Conservation (phyloP, 2,888 invertebrate genomes). For the Lysandra bellargus region DNA sequence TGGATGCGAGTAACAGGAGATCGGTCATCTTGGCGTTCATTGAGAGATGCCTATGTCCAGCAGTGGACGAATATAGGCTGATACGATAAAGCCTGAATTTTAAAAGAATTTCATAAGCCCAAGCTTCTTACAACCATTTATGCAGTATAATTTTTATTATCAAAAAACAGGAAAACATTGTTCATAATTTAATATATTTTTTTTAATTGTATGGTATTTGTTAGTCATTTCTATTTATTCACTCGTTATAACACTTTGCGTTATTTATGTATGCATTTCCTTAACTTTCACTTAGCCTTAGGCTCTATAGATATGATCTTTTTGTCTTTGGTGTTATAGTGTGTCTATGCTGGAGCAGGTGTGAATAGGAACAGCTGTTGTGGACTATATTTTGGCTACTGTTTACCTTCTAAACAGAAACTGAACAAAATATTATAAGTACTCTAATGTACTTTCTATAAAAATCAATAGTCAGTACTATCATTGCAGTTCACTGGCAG, state of each 20-base stretch:
- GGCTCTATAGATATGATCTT: background rate
- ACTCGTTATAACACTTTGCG: background rate
- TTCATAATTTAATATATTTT: too few species aligned
- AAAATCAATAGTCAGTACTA: background rate
- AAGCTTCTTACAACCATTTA: too few species aligned
- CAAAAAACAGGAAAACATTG: too few species aligned
- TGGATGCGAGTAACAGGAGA: too few species aligned
- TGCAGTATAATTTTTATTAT: too few species aligned
- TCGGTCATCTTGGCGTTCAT: too few species aligned
- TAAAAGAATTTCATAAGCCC: too few species aligned
- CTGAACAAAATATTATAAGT: background rate
- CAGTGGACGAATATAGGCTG: too few species aligned
- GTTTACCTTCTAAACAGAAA: background rate
- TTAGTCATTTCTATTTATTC: too few species aligned
- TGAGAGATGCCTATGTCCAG: too few species aligned
- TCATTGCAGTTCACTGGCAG: background rate
- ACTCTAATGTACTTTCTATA: background rate
- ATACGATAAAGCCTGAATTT: too few species aligned
- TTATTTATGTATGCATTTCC: background rate
- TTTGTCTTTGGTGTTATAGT: background rate
- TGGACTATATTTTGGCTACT: background rate
- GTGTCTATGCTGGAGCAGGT: background rate
- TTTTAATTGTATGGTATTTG: too few species aligned
- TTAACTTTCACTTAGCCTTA: conserved; percentile 2
- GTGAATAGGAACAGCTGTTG: background rate